phyloP scores from a whole-genome alignment of 1,140 invertebrate species.

The Drosophila sp. region DNA sequence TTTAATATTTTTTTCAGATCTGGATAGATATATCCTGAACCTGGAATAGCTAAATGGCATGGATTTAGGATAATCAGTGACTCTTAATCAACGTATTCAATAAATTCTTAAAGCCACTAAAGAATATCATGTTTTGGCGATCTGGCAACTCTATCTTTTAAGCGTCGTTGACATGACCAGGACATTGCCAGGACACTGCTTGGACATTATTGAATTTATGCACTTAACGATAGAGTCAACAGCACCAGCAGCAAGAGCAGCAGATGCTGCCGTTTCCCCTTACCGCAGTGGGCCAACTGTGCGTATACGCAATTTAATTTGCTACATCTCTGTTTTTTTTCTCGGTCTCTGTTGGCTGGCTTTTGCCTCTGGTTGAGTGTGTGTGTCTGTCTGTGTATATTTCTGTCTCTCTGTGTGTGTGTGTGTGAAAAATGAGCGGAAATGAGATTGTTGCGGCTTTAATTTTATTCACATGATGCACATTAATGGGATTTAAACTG shows the following conservation, averaged over 20 bases:
- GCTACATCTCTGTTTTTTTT: conserved; percentile 34
- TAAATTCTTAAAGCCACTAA: conserved; percentile 50
- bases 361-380: not conserved
- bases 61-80: no score
- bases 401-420: not conserved
- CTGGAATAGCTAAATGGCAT: no score
- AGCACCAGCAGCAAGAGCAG: conserved; percentile 25
- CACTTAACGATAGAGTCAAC: conserved; percentile 70
- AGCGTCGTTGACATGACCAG: conserved; percentile 17
- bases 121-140: conserved; percentile 35
- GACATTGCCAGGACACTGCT: conserved; percentile 35
- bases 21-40: no score
- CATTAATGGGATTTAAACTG: conserved; percentile 39
- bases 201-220: conserved; percentile 72
- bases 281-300: conserved; percentile 51
- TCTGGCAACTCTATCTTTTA: conserved; percentile 47
- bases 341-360: not conserved
- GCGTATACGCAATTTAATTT: conserved; percentile 77
- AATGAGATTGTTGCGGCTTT: conserved; percentile 71
- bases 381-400: not conserved
- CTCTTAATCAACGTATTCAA: conserved; percentile 21
- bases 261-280: conserved; percentile 8
- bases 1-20: no score
- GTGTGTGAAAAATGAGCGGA: conserved; percentile 52
- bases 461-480: conserved; percentile 42